A percentile compares a stretch with the other conserved stretches of the same genome.
phyloP scores from a whole-genome alignment of 2,113 vertebrate species.

The Chrysochloris asiatica region DNA sequence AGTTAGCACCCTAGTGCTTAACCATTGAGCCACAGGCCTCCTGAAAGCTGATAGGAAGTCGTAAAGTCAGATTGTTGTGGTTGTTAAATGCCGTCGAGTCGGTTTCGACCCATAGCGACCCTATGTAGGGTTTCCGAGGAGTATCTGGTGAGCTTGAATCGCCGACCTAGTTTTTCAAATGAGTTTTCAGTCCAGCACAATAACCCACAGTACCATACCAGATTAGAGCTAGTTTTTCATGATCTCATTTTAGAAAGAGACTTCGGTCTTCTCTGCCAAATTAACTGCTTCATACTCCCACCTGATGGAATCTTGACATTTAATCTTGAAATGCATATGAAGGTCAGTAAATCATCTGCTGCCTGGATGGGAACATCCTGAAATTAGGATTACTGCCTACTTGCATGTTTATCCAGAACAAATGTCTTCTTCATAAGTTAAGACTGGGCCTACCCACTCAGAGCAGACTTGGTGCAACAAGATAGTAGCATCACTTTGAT shows the following conservation, averaged over 20 bases:
- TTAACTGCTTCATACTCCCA: neutral
- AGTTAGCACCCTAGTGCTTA: neutral
- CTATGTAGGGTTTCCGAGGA: no score
- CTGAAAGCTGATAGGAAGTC: neutral
- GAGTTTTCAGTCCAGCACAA: no score
- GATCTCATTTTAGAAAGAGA: conserved; percentile 38
- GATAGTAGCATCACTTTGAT: neutral
- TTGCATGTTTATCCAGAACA: neutral
- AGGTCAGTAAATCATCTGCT: neutral
- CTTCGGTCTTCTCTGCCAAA: neutral
- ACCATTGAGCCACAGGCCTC: neutral
- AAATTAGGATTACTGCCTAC: neutral
- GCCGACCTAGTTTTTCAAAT: no score
- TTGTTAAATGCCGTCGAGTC: no score
- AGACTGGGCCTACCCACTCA: neutral
- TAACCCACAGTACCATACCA: no score
- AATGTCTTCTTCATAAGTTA: neutral
- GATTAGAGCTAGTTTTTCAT: neutral
- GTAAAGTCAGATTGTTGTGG: conserved; percentile 37
- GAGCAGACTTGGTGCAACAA: neutral
- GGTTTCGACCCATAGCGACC: no score
- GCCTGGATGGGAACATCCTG: neutral
- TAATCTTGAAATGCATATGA: neutral
- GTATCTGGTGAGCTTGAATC: no score
- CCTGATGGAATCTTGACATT: neutral